A percentile compares a stretch with the other conserved stretches of the same genome.
Evolutionary conservation across 2,888 invertebrate species (phyloP).

Genomic region (Noctua pronuba): DNA sequence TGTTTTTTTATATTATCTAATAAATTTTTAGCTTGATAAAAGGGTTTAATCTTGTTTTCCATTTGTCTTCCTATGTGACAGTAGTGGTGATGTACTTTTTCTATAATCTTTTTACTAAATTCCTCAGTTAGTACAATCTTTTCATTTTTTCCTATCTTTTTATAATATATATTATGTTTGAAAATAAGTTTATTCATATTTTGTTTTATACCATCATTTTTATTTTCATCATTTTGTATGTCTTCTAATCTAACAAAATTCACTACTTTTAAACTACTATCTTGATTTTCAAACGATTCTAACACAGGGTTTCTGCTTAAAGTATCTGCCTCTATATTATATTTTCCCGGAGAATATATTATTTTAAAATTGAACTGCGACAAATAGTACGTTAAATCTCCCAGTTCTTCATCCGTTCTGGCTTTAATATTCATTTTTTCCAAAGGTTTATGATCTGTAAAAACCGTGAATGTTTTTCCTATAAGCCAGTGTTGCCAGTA

Average conservation of each 20-base stretch:
- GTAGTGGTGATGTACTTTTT: too few relatives aligned
- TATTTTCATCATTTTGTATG: neutral
- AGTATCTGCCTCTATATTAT: slow-evolving; percentile 9
- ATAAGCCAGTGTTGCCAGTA: slow-evolving; percentile 20
- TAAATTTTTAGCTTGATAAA: neutral
- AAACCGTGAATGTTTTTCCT: neutral
- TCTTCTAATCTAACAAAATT: slow-evolving; percentile 3
- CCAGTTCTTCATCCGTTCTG: slow-evolving; percentile 1
- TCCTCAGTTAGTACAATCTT: too few relatives aligned
- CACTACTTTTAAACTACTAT: neutral
- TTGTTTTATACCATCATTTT: slow-evolving; percentile 2
- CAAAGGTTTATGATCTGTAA: neutral
- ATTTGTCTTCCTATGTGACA: neutral
- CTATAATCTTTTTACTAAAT: too few relatives aligned
- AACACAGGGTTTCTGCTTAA: slow-evolving; percentile 6
- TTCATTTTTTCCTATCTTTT: too few relatives aligned
- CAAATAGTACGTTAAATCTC: neutral
- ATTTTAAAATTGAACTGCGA: neutral
- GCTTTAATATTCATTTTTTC: slow-evolving; percentile 9
- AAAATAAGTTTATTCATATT: neutral
- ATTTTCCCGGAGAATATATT: slow-evolving; percentile 2
- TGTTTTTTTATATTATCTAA: neutral
- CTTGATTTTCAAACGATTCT: neutral
- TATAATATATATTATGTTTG: slow-evolving; percentile 1
- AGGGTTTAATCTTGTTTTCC: neutral